Evolutionary conservation across 2,888 invertebrate genomes (phyloP).

Genomic region (Cryptocheilus praepositus): DNA sequence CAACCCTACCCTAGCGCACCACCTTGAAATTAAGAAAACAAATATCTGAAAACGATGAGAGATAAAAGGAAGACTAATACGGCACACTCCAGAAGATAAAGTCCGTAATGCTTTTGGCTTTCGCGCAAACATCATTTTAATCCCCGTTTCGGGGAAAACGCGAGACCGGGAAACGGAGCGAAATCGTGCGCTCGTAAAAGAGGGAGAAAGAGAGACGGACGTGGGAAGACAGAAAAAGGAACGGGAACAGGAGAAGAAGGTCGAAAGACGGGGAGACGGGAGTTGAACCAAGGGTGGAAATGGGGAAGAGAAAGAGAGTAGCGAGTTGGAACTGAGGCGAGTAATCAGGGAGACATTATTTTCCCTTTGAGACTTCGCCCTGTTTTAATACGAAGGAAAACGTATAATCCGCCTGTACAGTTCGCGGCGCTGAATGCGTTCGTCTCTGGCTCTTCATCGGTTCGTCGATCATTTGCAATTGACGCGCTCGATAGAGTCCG

Average conservation of each 20-base stretch:
- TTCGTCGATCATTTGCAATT: conserved; percentile 58
- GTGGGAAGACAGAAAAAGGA: conserved; percentile 20
- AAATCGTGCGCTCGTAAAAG: conserved; percentile 28
- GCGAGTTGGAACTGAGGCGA: conserved; percentile 71
- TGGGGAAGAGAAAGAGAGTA: conserved; percentile 42
- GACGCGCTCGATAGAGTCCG: conserved; percentile 54
- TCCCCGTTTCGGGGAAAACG: conserved; percentile 62
- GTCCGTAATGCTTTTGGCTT: conserved; percentile 74
- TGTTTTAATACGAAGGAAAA: conserved; percentile 71
- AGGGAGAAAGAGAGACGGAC: conserved; percentile 31
- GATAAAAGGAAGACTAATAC: conserved; percentile 73
- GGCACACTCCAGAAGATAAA: conserved; percentile 71
- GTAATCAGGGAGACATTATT: conserved; percentile 75
- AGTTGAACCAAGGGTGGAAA: conserved; percentile 5
- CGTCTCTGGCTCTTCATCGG: conserved; percentile 41
- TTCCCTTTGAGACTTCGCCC: conserved; percentile 70
- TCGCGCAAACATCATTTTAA: conserved; percentile 75
- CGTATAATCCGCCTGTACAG: conserved; percentile 66
- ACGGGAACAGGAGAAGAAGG: conserved; percentile 22
- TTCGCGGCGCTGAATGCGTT: conserved; percentile 38
- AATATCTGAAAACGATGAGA: conserved; percentile 60
- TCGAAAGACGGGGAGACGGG: conserved; percentile 25
- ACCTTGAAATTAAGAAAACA: conserved; percentile 59
- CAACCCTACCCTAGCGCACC: background rate
- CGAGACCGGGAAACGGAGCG: conserved; percentile 22